These are phyloP conservation scores for Drosophila takahashii DNA, from an alignment of 1,140 invertebrate species.

Conservation along the genomic window DNA sequence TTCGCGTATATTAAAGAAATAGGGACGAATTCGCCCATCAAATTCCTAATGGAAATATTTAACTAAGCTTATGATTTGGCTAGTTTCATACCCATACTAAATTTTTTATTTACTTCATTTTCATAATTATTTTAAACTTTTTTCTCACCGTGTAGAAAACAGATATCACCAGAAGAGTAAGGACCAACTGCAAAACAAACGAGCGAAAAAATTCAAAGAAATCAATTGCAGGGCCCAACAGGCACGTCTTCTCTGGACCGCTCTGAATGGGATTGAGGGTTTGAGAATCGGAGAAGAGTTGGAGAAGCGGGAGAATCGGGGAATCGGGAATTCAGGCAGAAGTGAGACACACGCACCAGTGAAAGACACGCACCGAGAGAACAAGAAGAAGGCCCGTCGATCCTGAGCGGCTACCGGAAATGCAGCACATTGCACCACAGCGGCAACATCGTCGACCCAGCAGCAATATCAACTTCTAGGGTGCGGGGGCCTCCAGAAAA, in stretches of 20 bases:
- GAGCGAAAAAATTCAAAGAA: constrained; percentile 76
- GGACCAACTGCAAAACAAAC: constrained; percentile 51
- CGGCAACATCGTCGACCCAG: constrained; percentile 1
- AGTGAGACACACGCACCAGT: constrained; percentile 69
- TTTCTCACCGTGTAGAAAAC: constrained; percentile 14
- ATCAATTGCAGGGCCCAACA: constrained; percentile 77
- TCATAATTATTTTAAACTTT: background rate
- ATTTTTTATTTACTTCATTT: background rate
- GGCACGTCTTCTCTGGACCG: constrained; percentile 55
- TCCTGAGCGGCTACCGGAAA: constrained; percentile 68
- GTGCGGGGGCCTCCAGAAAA: constrained; percentile 8
- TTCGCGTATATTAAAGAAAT: too few relatives aligned
- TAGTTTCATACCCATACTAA: background rate
- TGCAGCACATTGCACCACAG: constrained; percentile 74
- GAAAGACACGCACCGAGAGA: constrained; percentile 65
- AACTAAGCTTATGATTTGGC: too few relatives aligned
- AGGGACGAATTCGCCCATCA: too few relatives aligned
- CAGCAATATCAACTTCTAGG: background rate
- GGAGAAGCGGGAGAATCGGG: background rate
- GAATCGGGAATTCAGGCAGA: constrained; percentile 11
- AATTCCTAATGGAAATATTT: too few relatives aligned
- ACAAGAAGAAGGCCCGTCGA: constrained; percentile 9
- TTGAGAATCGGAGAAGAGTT: constrained; percentile 8
- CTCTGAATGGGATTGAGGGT: constrained; percentile 5
- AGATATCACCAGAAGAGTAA: constrained; percentile 4